Percentiles rank a stretch among this genome's conserved stretches.
phyloP scores from a whole-genome alignment of 2,888 invertebrate species.

The Oscheius sp. region DNA sequence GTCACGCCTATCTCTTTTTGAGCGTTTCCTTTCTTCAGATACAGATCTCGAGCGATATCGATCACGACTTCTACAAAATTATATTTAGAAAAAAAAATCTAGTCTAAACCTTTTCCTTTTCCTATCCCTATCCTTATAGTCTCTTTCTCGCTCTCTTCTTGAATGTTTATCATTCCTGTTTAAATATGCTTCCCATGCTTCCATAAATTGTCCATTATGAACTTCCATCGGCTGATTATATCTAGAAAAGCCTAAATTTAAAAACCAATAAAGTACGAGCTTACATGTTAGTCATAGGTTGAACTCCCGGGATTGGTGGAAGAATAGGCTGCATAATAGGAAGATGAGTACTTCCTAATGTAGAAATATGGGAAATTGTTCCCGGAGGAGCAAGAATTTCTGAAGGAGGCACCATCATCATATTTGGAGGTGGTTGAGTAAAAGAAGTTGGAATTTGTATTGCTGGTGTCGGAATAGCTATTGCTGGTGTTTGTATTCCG shows the following conservation, averaged over 20 bases:
- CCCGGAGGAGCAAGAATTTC: constrained; percentile 13
- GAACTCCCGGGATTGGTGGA: constrained; percentile 27
- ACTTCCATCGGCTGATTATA: constrained; percentile 10
- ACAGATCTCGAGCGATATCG: constrained; percentile 1
- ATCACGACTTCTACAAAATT: constrained; percentile 7
- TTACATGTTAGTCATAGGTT: constrained; percentile 12
- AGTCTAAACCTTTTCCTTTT: constrained; percentile 1
- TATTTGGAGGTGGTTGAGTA: constrained; percentile 30
- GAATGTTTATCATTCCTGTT: constrained; percentile 34
- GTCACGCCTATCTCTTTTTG: background rate
- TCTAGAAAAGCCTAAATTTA: background rate
- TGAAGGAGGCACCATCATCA: constrained; percentile 5
- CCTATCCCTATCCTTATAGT: too few species aligned
- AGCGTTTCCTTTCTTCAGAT: constrained; percentile 8
- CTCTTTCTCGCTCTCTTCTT: constrained; percentile 24
- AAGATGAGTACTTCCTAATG: background rate
- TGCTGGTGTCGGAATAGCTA: background rate
- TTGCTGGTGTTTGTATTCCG: background rate
- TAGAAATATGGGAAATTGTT: constrained; percentile 1
- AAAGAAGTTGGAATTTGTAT: constrained; percentile 7
- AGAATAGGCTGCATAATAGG: background rate
- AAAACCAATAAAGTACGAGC: background rate
- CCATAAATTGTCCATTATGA: constrained; percentile 26
- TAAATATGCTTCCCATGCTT: constrained; percentile 40
- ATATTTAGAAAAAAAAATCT: background rate